A percentile compares a stretch with the other conserved stretches of the same genome.
phyloP scores from a whole-genome alignment of 2,888 invertebrate genomes.

The Drosophila atripex region DNA sequence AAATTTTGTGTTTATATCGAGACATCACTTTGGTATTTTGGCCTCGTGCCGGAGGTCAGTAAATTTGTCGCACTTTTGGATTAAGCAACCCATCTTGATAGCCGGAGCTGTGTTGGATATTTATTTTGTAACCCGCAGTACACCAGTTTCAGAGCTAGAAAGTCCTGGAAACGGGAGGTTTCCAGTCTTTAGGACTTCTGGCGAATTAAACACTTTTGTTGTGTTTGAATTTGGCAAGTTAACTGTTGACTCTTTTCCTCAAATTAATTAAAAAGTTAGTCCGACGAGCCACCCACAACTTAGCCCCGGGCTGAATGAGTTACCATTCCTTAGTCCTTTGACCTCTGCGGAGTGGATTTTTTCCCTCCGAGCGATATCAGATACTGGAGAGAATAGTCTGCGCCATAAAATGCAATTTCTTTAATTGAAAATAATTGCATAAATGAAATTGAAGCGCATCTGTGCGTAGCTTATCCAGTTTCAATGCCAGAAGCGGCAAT shows the following conservation, averaged over 20 bases:
- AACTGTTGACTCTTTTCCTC: not conserved
- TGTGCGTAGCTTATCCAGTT: conserved; percentile 31
- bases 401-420: conserved; percentile 17
- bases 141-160: too few relatives aligned
- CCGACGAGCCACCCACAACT: conserved; percentile 6
- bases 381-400: conserved; percentile 10
- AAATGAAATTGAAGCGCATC: conserved; percentile 45
- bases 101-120: not conserved
- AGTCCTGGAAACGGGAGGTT: not conserved
- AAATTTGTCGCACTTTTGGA: conserved; percentile 16
- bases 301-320: conserved; percentile 11
- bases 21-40: not conserved
- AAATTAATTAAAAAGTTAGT: conserved; percentile 46
- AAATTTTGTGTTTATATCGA: conserved; percentile 21
- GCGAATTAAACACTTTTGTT: too few relatives aligned
- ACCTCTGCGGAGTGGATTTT: not conserved
- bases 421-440: conserved; percentile 57
- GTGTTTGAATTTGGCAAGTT: not conserved
- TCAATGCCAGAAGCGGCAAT: conserved; percentile 9
- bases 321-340: conserved; percentile 9
- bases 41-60: conserved; percentile 1
- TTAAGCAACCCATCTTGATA: not conserved
- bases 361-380: not conserved
- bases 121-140: not conserved
- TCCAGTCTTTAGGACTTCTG: not conserved